Evolutionary conservation across 2,888 invertebrate genomes (phyloP), one percentile per base, ranked within the genome.

Genomic region (Lymantria monacha): DNA sequence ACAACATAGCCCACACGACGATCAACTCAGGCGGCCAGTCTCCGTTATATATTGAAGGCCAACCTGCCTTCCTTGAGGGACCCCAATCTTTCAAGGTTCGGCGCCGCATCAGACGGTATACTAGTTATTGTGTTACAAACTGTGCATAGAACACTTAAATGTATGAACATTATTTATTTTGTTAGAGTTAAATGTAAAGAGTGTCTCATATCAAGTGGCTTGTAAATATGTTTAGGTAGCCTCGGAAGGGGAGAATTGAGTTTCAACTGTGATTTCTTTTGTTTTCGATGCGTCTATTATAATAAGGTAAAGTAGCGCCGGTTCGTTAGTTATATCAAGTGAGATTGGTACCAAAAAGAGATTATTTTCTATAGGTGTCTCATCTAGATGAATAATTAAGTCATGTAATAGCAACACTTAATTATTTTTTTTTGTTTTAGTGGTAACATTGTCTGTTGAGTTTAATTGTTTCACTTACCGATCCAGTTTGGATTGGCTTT

Each of bases 21-120:
- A 93, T 67, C 92, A 94, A 72, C 91, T 95, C 5, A 83, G 95
- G 73, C 93, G 95, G 85, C 94, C 95, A 0, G 94, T 95, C 37
- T 93, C 95, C 53, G 95, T 95, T 67, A 94, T 95, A 86, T 94
- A 94, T 90, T 95, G 93, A 90, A 90, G 88, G 74, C 88, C 88
- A 72, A 79, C 84, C 53, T 76, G 81, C 82, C 85, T 89, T 73
- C 84, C 88, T 83, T 87, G 81, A 87, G 79, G 66, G 76, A 63
- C 53, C 15, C 51, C 36, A 49, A 44, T 69, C 72, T 63, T 75
- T 77, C 66, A 60, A 76, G 83, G 85, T 74, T 76, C 64, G 83
- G 82, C 83, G 56, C 57, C 66, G 63, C 55, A 62, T 38, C 46
- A 57, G 55, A 57, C 63, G 63, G 65, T 66, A 71, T 40, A n/a